Percentiles rank a stretch among this genome's conserved stretches.
Conservation (phyloP, 2,888 invertebrate species). For the Mythimna vitellina region DNA sequence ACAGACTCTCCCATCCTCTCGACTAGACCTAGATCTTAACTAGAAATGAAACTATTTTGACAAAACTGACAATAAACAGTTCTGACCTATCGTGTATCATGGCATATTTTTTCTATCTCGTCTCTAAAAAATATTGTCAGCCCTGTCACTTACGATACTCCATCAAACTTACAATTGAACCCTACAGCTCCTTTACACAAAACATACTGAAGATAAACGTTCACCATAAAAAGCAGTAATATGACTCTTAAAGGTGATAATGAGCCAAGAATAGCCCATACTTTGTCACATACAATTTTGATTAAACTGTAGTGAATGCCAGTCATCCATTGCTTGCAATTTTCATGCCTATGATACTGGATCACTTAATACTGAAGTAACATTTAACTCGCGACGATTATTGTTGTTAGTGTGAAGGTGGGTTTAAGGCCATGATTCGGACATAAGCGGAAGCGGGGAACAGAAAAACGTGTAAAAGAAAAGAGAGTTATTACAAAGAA, state of each 20-base stretch:
- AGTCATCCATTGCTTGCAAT: conserved; percentile 44
- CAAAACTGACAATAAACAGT: no score
- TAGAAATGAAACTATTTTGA: no score
- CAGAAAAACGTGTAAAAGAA: neutral
- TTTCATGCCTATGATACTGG: conserved; percentile 43
- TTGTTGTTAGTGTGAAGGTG: conserved; percentile 42
- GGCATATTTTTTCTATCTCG: neutral
- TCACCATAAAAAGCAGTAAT: conserved; percentile 12
- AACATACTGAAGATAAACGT: neutral
- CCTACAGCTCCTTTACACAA: neutral
- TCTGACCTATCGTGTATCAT: no score
- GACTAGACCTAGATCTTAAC: no score
- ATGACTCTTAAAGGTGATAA: conserved; percentile 19
- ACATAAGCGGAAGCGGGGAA: conserved; percentile 16
- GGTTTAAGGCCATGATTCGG: conserved; percentile 15
- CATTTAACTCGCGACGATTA: conserved; percentile 47
- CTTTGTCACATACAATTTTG: conserved; percentile 52
- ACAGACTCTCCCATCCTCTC: no score
- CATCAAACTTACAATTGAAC: neutral
- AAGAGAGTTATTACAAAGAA: neutral
- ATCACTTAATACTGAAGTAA: conserved; percentile 55
- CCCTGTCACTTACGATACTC: neutral
- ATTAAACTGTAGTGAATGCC: conserved; percentile 43
- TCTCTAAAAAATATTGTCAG: neutral
- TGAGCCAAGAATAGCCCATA: conserved; percentile 24